Evolutionary conservation across 2,113 vertebrate species (phyloP).

Genomic region (Chrysochloris asiatica): DNA sequence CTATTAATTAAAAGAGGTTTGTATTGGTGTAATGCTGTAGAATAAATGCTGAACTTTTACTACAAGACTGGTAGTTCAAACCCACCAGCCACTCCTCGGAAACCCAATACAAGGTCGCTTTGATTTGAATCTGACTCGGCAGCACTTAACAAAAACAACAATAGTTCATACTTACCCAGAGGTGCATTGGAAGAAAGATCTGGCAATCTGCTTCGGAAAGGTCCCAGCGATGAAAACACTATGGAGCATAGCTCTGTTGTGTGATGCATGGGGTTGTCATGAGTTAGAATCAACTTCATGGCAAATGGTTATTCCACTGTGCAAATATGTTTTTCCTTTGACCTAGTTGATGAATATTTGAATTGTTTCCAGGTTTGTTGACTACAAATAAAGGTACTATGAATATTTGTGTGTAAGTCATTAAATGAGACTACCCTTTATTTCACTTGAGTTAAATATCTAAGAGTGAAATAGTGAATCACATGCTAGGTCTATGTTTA

Average conservation of each 20-base stretch:
- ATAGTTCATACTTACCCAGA: not conserved
- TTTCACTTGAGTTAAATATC: not conserved
- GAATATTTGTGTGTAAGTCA: not conserved
- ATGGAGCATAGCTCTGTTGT: not conserved
- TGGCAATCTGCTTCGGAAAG: not conserved
- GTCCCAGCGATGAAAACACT: not conserved
- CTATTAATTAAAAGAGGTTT: not conserved
- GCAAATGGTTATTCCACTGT: not conserved
- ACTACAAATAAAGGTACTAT: not conserved
- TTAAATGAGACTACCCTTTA: not conserved
- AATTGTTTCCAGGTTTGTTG: slow-evolving; percentile 15
- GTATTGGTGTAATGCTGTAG: no score
- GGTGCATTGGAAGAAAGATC: not conserved
- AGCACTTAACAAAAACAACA: no score
- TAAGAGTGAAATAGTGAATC: not conserved
- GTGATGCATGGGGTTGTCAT: not conserved
- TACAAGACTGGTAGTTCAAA: no score
- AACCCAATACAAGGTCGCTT: no score
- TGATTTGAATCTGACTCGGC: no score
- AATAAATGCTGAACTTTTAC: no score
- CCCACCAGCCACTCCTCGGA: no score
- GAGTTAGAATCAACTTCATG: not conserved
- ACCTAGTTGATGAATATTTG: not conserved
- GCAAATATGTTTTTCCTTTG: not conserved
- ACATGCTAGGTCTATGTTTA: not conserved